Conservation (phyloP, 2,113 vertebrate species). For the Felis catus region DNA sequence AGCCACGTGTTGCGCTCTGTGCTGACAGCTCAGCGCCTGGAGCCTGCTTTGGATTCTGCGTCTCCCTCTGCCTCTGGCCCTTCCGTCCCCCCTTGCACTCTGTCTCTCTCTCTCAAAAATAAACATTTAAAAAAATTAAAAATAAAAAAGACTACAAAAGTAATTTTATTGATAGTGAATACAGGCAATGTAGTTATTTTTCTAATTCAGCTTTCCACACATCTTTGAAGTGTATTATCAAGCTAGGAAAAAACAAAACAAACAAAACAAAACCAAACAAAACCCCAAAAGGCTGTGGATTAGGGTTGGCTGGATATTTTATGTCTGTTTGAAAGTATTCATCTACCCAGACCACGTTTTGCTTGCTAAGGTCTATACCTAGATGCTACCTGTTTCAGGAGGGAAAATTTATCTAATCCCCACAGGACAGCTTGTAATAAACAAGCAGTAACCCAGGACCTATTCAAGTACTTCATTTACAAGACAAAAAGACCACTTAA, state of each 20-base stretch:
- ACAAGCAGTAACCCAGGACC: neutral
- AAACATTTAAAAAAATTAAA: too few relatives aligned
- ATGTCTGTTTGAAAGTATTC: neutral
- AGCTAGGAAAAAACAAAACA: neutral
- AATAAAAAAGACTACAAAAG: neutral
- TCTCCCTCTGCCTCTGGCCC: too few relatives aligned
- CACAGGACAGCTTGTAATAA: neutral
- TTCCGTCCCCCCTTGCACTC: too few relatives aligned
- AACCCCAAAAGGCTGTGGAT: neutral
- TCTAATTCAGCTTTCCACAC: neutral
- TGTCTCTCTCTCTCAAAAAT: too few relatives aligned
- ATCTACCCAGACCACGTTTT: neutral
- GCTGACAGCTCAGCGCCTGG: too few relatives aligned
- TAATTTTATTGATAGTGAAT: neutral
- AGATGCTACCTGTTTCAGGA: neutral
- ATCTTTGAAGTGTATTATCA: neutral
- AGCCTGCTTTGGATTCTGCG: too few relatives aligned
- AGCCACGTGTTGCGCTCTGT: too few relatives aligned
- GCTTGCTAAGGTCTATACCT: neutral
- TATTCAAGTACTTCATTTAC: neutral
- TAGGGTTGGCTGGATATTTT: neutral
- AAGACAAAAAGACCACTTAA: neutral
- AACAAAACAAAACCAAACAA: neutral
- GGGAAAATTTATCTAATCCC: neutral
- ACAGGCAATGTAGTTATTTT: neutral